Evolutionary conservation across 2,797 vertebrate species (phyloP), one percentile per base, ranked within the genome.

Genomic region (Helarctos malayanus): DNA sequence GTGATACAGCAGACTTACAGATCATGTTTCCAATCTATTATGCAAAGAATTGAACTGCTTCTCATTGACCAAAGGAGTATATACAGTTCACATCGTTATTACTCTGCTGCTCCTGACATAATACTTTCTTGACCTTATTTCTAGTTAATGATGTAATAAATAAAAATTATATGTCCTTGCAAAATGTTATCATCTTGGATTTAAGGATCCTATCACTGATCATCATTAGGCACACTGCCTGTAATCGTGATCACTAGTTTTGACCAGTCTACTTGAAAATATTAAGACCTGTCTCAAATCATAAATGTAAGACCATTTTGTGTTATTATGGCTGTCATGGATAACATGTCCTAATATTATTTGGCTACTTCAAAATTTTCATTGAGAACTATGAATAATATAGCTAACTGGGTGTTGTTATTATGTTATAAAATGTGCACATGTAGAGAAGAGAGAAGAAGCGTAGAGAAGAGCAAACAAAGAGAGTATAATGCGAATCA

Each of bases 131-230:
- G 11, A 87, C n/a, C 29, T 82, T 78, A 76, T 68, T 89, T 91
- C 27, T 86, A 65, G 18, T 76, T 52, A 90, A n/a, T 87, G 14
- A 73, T 57, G 13, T 90, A 91, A 76, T 61, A 54, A 89, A 73
- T 82, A 94, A 95, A 38, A 94, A 52, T 76, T 73, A 12, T 59
- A 25, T 54, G 5, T 69, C 45, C 8, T 86, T 78, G 16, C 35
- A 71, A 90, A 78, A 63, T 94, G 38, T 73, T 65, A 69, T 73
- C 49, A 41, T 73, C 27, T 97, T 80, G 56, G 21, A 92, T 83
- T 54, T 76, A 71, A 73, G 52, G 15, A 75, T 23, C 56, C 29
- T 27, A 21, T 2, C 29, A 59, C 6, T 78, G 54, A 49, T 8
- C 52, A 57, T 68, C 52, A 54, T 0, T 47, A 76, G n/a, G 10